These are phyloP conservation scores for Xiphophorus hellerii DNA, from an alignment of 2,113 vertebrate genomes.

Conservation along the genomic window DNA sequence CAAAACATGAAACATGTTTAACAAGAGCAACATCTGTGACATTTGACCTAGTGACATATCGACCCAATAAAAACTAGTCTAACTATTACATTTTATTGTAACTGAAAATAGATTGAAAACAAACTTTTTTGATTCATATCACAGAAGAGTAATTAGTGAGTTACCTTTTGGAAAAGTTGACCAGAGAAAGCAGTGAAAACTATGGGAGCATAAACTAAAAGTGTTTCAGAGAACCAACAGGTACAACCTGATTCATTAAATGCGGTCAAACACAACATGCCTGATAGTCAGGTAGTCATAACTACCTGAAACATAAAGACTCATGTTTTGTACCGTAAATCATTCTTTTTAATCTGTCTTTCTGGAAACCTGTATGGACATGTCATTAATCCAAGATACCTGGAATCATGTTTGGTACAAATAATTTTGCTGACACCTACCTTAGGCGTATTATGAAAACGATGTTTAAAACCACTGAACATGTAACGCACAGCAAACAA, in stretches of 20 bases:
- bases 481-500: neutral
- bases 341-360: neutral
- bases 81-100: too few relatives aligned
- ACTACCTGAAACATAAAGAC: neutral
- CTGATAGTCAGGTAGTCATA: neutral
- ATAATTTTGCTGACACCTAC: neutral
- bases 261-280: neutral
- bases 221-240: constrained; percentile 41
- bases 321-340: neutral
- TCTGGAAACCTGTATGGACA: neutral
- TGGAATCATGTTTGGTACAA: constrained; percentile 4
- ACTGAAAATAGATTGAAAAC: neutral
- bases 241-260: constrained; percentile 36
- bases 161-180: neutral
- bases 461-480: neutral
- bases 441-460: neutral
- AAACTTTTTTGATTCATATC: neutral
- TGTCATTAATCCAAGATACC: neutral
- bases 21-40: neutral
- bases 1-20: neutral
- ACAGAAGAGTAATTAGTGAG: neutral
- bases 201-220: neutral
- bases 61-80: neutral
- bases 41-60: neutral
- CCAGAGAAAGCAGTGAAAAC: neutral